Base-by-base conservation (phyloP, 2,888 invertebrate genomes). In the Neoscelio sp. region DNA sequence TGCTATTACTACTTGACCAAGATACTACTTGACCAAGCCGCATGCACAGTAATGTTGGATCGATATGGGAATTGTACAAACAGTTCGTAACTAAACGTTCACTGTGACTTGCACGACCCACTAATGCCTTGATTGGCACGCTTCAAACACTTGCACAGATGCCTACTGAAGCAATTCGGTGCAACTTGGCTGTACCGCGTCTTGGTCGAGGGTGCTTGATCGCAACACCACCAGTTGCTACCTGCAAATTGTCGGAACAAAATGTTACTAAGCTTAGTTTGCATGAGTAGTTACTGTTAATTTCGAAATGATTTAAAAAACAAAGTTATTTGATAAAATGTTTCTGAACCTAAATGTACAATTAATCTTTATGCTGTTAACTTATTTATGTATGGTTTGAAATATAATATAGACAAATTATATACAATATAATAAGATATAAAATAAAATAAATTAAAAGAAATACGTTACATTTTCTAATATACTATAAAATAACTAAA, bases 151-250 rank as follows among this genome's bases (percentile, higher is more conserved):
- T 67, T 68, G 62, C 62, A 60, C 30, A 42, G 54, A 70, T 58
- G 67, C 73, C 67, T 78, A 71, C 71, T 73, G 48, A 50, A 73
- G 52, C 50, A 73, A 40, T 67, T 60, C 30, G 33, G 44, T 40
- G 33, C 10, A 67, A 52, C 58, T 71, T 38, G 30, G 23, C 54
- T 23, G 15, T 35, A 44, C 18, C 30, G 35, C 67, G 67, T 83
- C 81, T 84, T 81, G 84, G 83, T 86, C 80, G 85, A 84, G 86
- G 82, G 84, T 84, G 85, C 83, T 84, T 85, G 83, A 84, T 83
- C 81, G 82, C 82, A 85, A 83, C 82, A 83, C 85, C 85, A 86
- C 85, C 85, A 87, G 87, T 87, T 87, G 86, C 85, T 84, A 85
- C 85, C 85, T 87, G 86, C 86, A 87, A 87, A 87, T 87, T 86